Conservation (phyloP, 2,888 invertebrate species). For the Sesamia inferens region DNA sequence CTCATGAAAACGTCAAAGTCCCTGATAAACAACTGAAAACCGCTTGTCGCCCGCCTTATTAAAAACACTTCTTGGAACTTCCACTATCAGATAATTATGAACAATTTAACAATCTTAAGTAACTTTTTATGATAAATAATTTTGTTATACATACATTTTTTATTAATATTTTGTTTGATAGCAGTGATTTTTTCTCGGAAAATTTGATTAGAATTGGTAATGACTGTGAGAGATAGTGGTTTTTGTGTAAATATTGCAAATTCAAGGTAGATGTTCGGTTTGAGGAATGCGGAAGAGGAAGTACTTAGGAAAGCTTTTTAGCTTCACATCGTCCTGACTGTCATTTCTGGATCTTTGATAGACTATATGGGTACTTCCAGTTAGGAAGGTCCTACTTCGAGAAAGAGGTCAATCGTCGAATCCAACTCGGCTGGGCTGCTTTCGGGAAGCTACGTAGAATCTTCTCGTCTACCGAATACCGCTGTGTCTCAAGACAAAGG, state of each 20-base stretch:
- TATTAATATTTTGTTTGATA: constrained; percentile 31
- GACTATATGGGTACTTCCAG: too few species aligned
- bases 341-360: background rate
- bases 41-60: constrained; percentile 25
- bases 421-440: too few species aligned
- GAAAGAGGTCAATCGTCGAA: too few species aligned
- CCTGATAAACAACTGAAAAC: constrained; percentile 1
- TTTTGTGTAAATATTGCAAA: background rate
- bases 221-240: background rate
- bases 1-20: background rate
- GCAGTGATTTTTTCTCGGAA: constrained; percentile 31
- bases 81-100: constrained; percentile 30
- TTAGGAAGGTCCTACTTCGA: too few species aligned
- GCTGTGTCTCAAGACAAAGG: too few species aligned
- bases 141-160: constrained; percentile 24
- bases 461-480: too few species aligned
- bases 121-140: constrained; percentile 34
- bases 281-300: background rate
- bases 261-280: background rate
- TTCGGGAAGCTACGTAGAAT: too few species aligned
- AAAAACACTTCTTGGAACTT: constrained; percentile 40
- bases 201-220: background rate
- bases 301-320: too few species aligned
- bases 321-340: background rate
- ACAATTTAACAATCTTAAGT: constrained; percentile 40